Conservation (phyloP, 2,797 vertebrate species). For the Sphenopsis melanotis region DNA sequence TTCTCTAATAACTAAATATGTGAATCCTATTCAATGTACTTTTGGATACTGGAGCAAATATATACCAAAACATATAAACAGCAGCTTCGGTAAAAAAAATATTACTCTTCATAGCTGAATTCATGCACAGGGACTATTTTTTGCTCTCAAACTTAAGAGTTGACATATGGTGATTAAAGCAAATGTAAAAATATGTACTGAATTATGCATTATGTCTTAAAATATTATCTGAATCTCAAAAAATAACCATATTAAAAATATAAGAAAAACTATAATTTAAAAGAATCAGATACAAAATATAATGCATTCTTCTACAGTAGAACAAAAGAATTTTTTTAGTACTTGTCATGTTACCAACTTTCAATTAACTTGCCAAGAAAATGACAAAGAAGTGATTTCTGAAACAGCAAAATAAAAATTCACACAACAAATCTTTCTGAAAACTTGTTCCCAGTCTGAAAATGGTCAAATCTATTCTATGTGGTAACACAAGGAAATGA, state of each 20-base stretch:
- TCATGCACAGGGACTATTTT: neutral
- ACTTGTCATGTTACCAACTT: neutral
- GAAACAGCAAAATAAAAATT: neutral
- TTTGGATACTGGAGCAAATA: neutral
- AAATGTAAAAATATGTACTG: neutral
- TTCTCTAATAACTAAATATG: neutral
- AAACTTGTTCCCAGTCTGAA: neutral
- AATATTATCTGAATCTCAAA: neutral
- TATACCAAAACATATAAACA: neutral
- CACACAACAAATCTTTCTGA: neutral
- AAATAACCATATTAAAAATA: neutral
- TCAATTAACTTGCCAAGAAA: neutral
- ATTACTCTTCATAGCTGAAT: neutral
- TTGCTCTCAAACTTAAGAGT: neutral
- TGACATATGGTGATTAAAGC: neutral
- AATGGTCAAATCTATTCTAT: neutral
- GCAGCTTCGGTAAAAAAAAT: neutral
- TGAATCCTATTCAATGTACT: neutral
- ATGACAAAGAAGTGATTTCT: neutral
- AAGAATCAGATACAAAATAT: neutral
- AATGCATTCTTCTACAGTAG: neutral
- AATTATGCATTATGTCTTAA: neutral
- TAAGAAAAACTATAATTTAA: neutral
- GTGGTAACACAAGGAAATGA: neutral
- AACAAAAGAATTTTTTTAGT: neutral